Evolutionary conservation across 2,888 invertebrate species (phyloP).

Genomic region (Euzophera pinguis): DNA sequence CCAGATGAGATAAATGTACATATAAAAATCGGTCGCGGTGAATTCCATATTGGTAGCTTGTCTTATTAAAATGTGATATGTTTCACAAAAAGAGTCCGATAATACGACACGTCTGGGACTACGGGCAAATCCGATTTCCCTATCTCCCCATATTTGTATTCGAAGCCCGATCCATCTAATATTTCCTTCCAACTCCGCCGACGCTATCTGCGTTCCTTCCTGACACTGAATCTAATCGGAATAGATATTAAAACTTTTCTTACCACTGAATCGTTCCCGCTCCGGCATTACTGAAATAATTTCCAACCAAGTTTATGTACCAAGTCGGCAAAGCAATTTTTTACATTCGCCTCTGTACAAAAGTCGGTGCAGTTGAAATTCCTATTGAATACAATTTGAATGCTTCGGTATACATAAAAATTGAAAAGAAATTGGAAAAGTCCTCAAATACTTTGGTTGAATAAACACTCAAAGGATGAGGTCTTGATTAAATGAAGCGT

Average conservation of each 20-base stretch:
- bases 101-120: constrained; percentile 74
- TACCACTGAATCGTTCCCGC: constrained; percentile 56
- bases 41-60: constrained; percentile 32
- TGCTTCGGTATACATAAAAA: constrained; percentile 16
- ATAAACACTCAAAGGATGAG: constrained; percentile 51
- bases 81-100: constrained; percentile 68
- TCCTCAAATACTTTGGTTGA: constrained; percentile 45
- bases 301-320: constrained; percentile 24
- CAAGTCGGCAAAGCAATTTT: not conserved
- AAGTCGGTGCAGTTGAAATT: constrained; percentile 8
- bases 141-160: constrained; percentile 79
- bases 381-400: constrained; percentile 16
- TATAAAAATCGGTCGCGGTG: constrained; percentile 27
- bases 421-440: constrained; percentile 33
- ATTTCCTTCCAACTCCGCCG: constrained; percentile 74
- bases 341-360: constrained; percentile 4
- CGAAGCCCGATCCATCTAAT: constrained; percentile 76
- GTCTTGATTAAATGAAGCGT: constrained; percentile 58
- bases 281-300: constrained; percentile 43
- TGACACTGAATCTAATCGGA: constrained; percentile 80
- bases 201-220: constrained; percentile 75
- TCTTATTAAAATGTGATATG: constrained; percentile 65
- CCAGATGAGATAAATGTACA: too few species aligned
- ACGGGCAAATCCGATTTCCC: constrained; percentile 75
- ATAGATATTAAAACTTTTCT: constrained; percentile 79